Percentiles rank a stretch among this genome's conserved stretches.
phyloP scores from a whole-genome alignment of 2,113 vertebrate species.

The Macroglossus sobrinus region DNA sequence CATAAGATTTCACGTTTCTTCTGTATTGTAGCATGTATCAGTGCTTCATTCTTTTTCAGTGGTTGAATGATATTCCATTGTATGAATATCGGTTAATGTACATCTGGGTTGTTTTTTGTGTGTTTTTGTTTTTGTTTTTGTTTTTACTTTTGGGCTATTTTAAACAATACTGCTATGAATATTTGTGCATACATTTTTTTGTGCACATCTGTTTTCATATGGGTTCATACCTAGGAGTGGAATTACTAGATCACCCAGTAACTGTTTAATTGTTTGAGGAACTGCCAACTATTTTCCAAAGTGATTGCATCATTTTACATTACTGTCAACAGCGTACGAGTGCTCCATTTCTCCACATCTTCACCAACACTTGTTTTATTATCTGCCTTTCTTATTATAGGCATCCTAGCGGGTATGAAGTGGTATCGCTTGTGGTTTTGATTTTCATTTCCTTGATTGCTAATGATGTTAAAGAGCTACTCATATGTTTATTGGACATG shows the following conservation, averaged over 20 bases:
- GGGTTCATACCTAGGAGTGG: neutral
- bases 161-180: neutral
- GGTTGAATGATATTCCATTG: neutral
- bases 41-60: neutral
- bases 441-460: neutral
- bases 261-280: neutral
- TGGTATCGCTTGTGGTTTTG: neutral
- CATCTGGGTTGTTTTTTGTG: neutral
- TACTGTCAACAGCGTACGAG: neutral
- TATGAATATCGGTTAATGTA: neutral
- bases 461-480: neutral
- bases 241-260: neutral
- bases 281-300: constrained; percentile 18
- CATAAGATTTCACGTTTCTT: neutral
- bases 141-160: neutral
- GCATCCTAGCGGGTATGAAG: neutral
- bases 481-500: neutral
- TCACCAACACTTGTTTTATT: neutral
- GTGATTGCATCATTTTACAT: neutral
- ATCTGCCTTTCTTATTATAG: neutral
- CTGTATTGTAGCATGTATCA: neutral
- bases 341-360: neutral
- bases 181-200: neutral
- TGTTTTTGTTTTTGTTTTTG: neutral
- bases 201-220: neutral